Conservation (phyloP, 2,797 vertebrate genomes). For the Varecia variegata region DNA sequence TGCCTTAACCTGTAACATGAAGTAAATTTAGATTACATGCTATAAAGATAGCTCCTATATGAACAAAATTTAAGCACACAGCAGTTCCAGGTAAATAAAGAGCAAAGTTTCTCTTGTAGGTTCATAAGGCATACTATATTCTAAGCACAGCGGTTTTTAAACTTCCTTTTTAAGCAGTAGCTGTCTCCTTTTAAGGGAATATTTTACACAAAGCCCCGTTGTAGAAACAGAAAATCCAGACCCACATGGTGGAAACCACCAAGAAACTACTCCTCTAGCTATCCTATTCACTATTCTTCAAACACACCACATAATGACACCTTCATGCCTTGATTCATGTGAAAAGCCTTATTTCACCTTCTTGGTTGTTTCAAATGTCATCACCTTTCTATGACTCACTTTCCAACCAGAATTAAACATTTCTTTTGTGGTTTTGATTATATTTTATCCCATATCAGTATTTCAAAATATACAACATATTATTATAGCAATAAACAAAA, state of each 20-base stretch:
- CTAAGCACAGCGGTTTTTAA: not conserved
- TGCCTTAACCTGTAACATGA: slow-evolving; percentile 92
- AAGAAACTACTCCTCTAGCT: not conserved
- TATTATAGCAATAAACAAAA: not conserved
- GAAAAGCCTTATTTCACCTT: not conserved
- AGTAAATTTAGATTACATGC: slow-evolving; percentile 18
- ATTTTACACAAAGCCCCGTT: not conserved
- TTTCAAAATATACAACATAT: not conserved
- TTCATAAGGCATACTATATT: not conserved
- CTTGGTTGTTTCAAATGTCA: not conserved
- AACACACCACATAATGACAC: not conserved
- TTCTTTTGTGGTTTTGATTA: not conserved
- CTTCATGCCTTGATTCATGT: not conserved
- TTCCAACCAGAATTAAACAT: not conserved
- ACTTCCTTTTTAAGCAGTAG: not conserved
- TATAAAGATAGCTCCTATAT: not conserved
- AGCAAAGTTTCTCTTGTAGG: not conserved
- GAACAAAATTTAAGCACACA: not conserved
- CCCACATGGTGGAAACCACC: not conserved
- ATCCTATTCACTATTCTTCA: not conserved
- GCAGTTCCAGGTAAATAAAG: not conserved
- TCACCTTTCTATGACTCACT: not conserved
- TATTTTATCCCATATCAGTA: not conserved
- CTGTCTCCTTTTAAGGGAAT: not conserved
- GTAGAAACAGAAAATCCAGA: not conserved